phyloP scores from a whole-genome alignment of 2,113 vertebrate species.

The Osmerus mordax region DNA sequence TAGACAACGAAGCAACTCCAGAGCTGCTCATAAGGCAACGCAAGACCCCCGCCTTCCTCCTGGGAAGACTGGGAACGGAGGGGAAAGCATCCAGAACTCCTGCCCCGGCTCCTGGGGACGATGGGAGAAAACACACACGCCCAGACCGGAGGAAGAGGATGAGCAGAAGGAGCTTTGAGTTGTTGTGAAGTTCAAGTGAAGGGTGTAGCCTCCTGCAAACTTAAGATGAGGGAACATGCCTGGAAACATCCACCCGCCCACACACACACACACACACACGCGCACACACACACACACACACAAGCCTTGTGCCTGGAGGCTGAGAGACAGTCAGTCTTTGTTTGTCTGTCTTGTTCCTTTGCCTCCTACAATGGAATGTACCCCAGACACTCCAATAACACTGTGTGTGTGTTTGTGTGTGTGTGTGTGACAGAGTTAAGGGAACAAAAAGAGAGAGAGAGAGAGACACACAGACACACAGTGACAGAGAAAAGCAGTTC shows the following conservation, averaged over 20 bases:
- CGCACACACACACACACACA: background rate
- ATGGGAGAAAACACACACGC: no score
- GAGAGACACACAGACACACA: no score
- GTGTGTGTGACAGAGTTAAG: no score
- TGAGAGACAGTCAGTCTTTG: slow-evolving; percentile 2
- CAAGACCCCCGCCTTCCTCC: no score
- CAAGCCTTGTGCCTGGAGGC: background rate
- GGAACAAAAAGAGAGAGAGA: no score
- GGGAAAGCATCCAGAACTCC: no score
- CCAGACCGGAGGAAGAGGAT: background rate
- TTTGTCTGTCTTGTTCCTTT: background rate
- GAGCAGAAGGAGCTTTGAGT: background rate
- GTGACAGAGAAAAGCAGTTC: no score
- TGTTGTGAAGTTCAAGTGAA: no score
- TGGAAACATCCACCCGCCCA: slow-evolving; percentile 16
- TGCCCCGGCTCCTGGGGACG: no score
- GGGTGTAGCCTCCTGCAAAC: background rate
- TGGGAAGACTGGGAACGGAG: no score
- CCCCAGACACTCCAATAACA: slow-evolving; percentile 1
- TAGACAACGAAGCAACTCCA: no score
- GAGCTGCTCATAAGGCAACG: no score
- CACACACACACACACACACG: background rate
- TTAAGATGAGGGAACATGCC: slow-evolving; percentile 22
- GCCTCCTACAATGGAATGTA: slow-evolving; percentile 1
- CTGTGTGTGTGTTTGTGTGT: background rate